A percentile compares a stretch with the other conserved stretches of the same genome.
Conservation (phyloP, 2,113 vertebrate species). For the Noturus placidus region DNA sequence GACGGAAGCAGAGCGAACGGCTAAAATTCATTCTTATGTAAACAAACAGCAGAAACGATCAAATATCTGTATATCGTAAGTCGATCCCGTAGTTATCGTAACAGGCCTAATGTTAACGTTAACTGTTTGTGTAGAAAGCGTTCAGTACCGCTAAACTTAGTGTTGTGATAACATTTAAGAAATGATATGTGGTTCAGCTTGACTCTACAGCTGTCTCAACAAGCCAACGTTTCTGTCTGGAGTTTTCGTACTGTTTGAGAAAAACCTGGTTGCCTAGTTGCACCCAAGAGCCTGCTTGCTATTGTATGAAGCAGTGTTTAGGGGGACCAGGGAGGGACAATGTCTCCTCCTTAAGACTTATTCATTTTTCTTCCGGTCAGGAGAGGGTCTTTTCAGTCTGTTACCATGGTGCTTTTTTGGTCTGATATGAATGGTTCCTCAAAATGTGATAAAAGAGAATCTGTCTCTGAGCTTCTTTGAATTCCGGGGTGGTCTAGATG, state of each 20-base stretch:
- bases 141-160: not conserved
- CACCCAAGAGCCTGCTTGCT: constrained; percentile 53
- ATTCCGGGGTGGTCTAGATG: constrained; percentile 17
- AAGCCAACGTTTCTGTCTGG: constrained; percentile 55
- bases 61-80: too few relatives aligned
- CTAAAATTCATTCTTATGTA: too few relatives aligned
- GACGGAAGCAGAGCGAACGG: too few relatives aligned
- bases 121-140: not conserved
- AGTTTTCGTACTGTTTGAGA: constrained; percentile 63
- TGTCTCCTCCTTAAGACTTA: constrained; percentile 49
- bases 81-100: too few relatives aligned
- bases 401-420: constrained; percentile 51
- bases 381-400: constrained; percentile 52
- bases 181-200: not conserved
- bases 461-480: constrained; percentile 23
- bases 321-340: constrained; percentile 37
- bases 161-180: not conserved
- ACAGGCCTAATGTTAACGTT: not conserved
- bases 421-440: constrained; percentile 35
- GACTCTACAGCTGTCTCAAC: not conserved
- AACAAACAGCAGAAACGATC: too few relatives aligned
- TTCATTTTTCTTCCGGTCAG: constrained; percentile 55
- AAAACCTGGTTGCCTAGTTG: constrained; percentile 74
- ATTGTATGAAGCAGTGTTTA: constrained; percentile 58
- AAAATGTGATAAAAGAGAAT: constrained; percentile 12